These are phyloP conservation scores for Asobara japonica DNA, from an alignment of 1,140 invertebrate species.

Conservation along the genomic window DNA sequence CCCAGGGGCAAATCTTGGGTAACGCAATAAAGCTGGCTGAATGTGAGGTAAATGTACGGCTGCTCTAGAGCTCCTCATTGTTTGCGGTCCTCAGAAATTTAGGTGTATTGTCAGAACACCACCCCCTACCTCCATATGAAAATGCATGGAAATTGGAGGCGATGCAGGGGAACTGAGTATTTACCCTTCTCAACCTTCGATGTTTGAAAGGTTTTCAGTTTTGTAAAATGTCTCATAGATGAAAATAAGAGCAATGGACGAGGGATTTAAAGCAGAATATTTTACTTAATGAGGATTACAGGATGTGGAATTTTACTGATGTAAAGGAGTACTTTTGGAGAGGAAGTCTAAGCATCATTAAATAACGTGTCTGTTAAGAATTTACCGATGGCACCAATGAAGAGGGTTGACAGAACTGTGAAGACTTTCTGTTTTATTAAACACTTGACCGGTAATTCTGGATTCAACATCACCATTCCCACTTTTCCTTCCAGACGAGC, in stretches of 20 bases:
- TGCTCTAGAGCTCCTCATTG: no score
- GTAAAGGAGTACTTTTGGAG: constrained; percentile 34
- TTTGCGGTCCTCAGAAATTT: no score
- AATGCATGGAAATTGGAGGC: no score
- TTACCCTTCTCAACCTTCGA: no score
- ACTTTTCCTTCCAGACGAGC: constrained; percentile 65
- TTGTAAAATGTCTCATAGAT: not conserved
- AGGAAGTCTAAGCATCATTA: constrained; percentile 18
- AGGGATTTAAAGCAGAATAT: not conserved
- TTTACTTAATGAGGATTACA: constrained; percentile 4
- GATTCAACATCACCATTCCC: constrained; percentile 69
- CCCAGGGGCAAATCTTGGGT: no score
- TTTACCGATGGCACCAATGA: constrained; percentile 66
- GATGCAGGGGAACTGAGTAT: no score
- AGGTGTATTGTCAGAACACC: no score
- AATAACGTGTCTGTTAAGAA: constrained; percentile 52
- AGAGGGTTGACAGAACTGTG: constrained; percentile 69
- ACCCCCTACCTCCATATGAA: no score
- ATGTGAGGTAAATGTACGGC: no score
- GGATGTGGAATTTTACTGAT: constrained; percentile 23
- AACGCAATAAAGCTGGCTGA: no score
- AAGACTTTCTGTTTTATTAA: constrained; percentile 72
- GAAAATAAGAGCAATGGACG: not conserved
- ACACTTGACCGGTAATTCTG: constrained; percentile 75
- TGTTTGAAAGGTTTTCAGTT: no score